Evolutionary conservation across 2,797 vertebrate species (phyloP), one percentile per base, ranked within the genome.

Genomic region (Morelia viridis): DNA sequence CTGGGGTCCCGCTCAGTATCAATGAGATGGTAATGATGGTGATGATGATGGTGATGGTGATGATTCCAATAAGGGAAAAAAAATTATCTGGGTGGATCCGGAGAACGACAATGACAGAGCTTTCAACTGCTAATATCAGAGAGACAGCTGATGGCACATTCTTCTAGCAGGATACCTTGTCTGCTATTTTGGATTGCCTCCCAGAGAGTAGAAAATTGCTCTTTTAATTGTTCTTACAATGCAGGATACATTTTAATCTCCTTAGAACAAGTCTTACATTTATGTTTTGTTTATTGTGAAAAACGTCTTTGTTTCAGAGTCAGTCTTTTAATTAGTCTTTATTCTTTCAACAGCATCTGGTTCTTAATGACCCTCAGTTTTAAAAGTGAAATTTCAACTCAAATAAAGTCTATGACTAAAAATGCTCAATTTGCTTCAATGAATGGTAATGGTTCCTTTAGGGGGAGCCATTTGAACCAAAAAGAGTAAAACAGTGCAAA

Each of bases 401-500:
- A 60, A 28, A 9, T 80, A 46, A 61, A 58, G 24, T 57, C 50
- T n/a, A 28, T 26, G 9, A 46, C 28, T 86, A 50, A 50, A 92
- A 89, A 61, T 60, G 56, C 15, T 87, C 24, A n/a, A 61, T 76
- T 85, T 24, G 89, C 35, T 86, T 68, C 19, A 89, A 22, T 71
- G 12, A 60, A 50, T 35, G 41, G 22, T 56, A 85, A 60, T 71
- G 41, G 24, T 92, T 65, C 56, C 68, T n/a, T 92, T 92, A 31
- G 46, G 26, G 46, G 56, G 7, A 89, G 41, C 5, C 62, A 60
- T 13, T 31, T 71, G 94, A 94, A 0, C n/a, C 93, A 92, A 93
- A 92, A 61, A 71, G 31, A 87, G 80, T 84, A 94, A 94, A 91
- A 92, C 41, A 90, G n/a, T 91, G 56, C 22, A 93, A 93, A 95